Evolutionary conservation across 64 coral and sea anemone genomes (phyloP), one percentile per base, ranked within the genome.

Genomic region (Acropora tenuis): DNA sequence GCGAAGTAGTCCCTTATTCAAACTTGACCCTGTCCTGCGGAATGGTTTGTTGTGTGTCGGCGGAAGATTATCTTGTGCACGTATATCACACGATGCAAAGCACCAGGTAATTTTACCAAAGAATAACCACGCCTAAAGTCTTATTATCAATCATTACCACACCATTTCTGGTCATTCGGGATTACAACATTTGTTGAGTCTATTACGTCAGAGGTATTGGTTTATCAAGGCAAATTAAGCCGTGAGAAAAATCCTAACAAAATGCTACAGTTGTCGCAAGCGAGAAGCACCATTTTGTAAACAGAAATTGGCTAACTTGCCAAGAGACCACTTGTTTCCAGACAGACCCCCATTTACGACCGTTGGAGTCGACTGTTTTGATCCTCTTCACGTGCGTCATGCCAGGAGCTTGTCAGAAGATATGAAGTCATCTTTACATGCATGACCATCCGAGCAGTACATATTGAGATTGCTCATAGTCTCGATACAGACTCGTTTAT

Each of bases 31-130:
- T n/a, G n/a, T n/a, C n/a, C n/a, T n/a, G n/a, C n/a, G n/a, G n/a
- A n/a, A n/a, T n/a, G n/a, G n/a, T n/a, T n/a, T n/a, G 50, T 53
- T 53, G 4, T 53, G 50, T 53, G 89, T 91, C 47, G 89, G 89
- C 8, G 89, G 89, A 76, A 68, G 89, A 41, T 50, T 91, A 6
- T 52, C 50, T 43, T 77, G 16, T 16, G 46, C 80, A 6, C 43
- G 71, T 1, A 74, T 77, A 43, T 18, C 72, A 15, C 53, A 59
- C 43, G 43, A 84, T 5, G 79, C 90, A 15, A 92, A 57, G 53
- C 80, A 92, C 76, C 50, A 80, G 72, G 41, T 84, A n/a, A 92
- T 92, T 61, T 2, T 92, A 2, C 90, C 90, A 0, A 77, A 91
- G 40, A 84, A 75, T 15, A 75, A 44, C 66, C 47, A 17, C n/a